Evolutionary conservation across 1,140 invertebrate species (phyloP), one percentile per base, ranked within the genome.

Genomic region (Sycobia sp.): DNA sequence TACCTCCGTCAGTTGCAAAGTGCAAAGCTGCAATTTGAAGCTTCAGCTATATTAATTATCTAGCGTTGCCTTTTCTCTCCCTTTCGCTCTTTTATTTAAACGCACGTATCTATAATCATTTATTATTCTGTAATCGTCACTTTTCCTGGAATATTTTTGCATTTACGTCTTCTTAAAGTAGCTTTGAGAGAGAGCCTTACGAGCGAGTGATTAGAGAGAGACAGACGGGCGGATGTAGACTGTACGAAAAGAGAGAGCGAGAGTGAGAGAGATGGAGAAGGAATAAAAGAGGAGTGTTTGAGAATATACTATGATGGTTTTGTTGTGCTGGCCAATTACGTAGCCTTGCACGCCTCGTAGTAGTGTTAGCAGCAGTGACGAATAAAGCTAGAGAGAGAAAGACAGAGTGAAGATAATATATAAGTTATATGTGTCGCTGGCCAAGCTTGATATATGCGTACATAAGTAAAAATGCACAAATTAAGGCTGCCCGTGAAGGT

Each of bases 401-500:
- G 22, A 1, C 5, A 16, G 20, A 44, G 5, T 41, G 0, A 18
- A 32, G 1, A 34, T 1, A 10, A 46, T 44, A n/a, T 34, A 11
- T 57, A 46, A 22, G 13, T n/a, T n/a, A n/a, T n/a, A n/a, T n/a
- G 16, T 44, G 8, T 34, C 9, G 14, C 3, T 32, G 8, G 38
- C 5, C 20, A 18, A 22, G 29, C 14, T 39, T 16, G 27, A 20
- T 29, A 29, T 20, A n/a, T 25, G 38, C 39, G 16, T 16, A n/a
- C 14, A 20, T 27, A 13, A 32, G 5, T 41, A 27, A 77, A 74
- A 75, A 79, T 79, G 77, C 74, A 76, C 71, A 79, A 78, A 71
- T 74, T 78, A 69, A 76, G 74, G 62, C 67, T 77, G 64, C 74
- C 76, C 69, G 74, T 77, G 70, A 79, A 78, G 74, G 74, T 79